These are phyloP conservation scores for Helicoverpa armigera DNA, from an alignment of 1,140 invertebrate genomes.

Conservation along the genomic window DNA sequence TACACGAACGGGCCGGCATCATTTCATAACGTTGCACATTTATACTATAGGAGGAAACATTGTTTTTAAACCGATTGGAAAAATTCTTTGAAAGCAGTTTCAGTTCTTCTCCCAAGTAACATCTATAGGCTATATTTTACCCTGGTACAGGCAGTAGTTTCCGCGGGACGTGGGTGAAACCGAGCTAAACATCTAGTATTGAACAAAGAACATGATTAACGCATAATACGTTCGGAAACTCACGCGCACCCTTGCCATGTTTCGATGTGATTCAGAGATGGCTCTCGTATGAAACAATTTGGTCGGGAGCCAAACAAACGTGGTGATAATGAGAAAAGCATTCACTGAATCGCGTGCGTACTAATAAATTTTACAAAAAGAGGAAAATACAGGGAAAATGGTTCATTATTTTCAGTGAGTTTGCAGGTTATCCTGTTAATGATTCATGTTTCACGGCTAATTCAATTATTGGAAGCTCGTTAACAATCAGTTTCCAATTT, in stretches of 20 bases:
- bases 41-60: background rate
- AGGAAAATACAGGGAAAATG: background rate
- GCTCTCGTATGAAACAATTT: background rate
- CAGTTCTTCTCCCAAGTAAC: too few relatives aligned
- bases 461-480: too few relatives aligned
- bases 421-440: background rate
- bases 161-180: too few relatives aligned
- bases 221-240: background rate
- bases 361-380: slow-evolving; percentile 8
- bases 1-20: background rate
- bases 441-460: too few relatives aligned
- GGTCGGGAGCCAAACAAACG: slow-evolving; percentile 22
- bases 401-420: too few relatives aligned
- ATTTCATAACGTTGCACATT: background rate
- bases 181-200: background rate
- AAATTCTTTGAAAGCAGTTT: too few relatives aligned
- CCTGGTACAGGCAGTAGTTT: too few relatives aligned
- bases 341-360: background rate
- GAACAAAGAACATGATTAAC: slow-evolving; percentile 35
- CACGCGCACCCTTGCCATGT: background rate
- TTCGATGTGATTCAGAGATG: slow-evolving; percentile 20
- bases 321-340: slow-evolving; percentile 27
- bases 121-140: too few relatives aligned
- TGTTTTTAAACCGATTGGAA: too few relatives aligned
- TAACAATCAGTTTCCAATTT: too few relatives aligned